Evolutionary conservation across 2,113 vertebrate species (phyloP).

Genomic region (Xiphophorus maculatus): DNA sequence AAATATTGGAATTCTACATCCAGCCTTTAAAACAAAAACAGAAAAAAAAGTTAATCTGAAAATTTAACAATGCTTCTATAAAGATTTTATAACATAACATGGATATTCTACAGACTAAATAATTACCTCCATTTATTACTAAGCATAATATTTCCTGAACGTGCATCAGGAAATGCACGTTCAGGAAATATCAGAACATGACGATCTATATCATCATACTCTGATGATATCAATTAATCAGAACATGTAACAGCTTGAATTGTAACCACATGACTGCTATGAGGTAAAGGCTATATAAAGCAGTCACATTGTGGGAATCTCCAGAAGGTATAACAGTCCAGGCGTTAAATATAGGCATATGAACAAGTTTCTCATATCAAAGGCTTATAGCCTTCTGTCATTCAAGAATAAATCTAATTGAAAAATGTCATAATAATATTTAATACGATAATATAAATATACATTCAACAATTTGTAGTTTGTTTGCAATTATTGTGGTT

Average conservation of each 20-base stretch:
- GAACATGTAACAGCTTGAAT: not conserved
- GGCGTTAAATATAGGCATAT: conserved; percentile 54
- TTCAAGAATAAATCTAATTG: not conserved
- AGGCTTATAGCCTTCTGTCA: not conserved
- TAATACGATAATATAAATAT: not conserved
- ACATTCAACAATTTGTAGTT: not conserved
- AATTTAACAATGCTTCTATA: too few species aligned
- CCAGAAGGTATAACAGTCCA: conserved; percentile 26
- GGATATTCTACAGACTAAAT: not conserved
- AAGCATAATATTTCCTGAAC: too few species aligned
- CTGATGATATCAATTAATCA: too few species aligned
- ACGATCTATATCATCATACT: too few species aligned
- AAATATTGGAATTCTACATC: too few species aligned
- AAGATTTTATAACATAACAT: not conserved
- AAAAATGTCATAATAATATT: not conserved
- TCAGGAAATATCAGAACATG: too few species aligned
- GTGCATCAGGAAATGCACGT: not conserved
- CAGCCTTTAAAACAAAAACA: too few species aligned
- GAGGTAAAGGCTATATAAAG: conserved; percentile 42
- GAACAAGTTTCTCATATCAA: conserved; percentile 18
- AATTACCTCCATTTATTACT: not conserved
- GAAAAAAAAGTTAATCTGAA: too few species aligned
- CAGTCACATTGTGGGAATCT: not conserved
- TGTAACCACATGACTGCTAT: conserved; percentile 1
- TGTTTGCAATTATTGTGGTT: not conserved